Base-by-base conservation (phyloP, 2,888 invertebrate species). In the Calliopum simillimum region DNA sequence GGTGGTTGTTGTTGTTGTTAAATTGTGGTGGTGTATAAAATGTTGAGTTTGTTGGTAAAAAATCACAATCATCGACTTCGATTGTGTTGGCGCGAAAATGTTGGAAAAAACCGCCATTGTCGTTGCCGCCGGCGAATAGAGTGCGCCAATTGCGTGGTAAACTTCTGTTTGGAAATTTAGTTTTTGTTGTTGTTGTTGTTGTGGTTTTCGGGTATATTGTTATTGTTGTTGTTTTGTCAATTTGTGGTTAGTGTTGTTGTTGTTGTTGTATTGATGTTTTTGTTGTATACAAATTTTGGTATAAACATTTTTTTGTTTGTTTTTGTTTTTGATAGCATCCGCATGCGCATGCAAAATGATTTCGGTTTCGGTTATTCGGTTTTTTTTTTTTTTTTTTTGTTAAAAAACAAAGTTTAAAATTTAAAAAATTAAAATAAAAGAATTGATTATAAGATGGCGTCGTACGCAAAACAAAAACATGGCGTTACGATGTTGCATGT, bases 121-220 rank as follows among this genome's bases (percentile, higher is more conserved):
- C 69, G 47, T 76, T 68, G 67, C 76, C 71, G 67, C 72, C 76
- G 41, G 74, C 75, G 66, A 83, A 79, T 25, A 82, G 79, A 70
- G 81, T 79, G 74, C 85, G 85, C 86, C 85, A 86, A 78, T 85
- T 82, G 73, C 82, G 82, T 75, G 85, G 80, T 75, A 85, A 80
- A 76, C 86, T 86, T 75, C 76, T 75, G 73, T 71, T 72, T 61
- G 44, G 14, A 21, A 44, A 2, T 19, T 19, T 66, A 23, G 46
- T 70, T 63, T 21, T 44, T 63, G 59, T 13, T 71, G 65, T 68
- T 51, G 62, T 63, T 56, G 62, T 64, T 51, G 71, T 47, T 67
- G 69, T 69, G 68, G 44, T 65, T 69, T 65, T 66, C 66, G 21
- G 66, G 43, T 44, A 14, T 65, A 49, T 70, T 21, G 14, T 41